A percentile compares a stretch with the other conserved stretches of the same genome.
Conservation (phyloP, 2,888 invertebrate species). For the Elysia crispata region DNA sequence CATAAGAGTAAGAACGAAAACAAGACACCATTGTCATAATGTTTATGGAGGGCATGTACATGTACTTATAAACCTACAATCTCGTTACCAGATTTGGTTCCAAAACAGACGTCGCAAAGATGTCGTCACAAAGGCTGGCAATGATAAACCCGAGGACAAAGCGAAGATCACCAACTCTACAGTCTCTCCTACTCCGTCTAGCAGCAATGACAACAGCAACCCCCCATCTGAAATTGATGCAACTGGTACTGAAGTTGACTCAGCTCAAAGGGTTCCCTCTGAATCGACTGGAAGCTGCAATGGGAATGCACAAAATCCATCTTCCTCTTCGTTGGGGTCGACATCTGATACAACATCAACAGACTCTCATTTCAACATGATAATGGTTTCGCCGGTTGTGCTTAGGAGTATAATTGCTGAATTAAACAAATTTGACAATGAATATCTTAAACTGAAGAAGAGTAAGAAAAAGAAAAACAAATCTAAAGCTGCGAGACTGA, state of each 20-base stretch:
- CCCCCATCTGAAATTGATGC: not conserved
- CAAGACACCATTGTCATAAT: too few relatives aligned
- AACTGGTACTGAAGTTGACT: not conserved
- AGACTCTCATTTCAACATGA: too few relatives aligned
- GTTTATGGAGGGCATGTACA: too few relatives aligned
- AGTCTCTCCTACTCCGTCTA: not conserved
- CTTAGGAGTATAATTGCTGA: slow-evolving; percentile 70
- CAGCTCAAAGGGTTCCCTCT: not conserved
- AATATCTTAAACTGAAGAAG: slow-evolving; percentile 61
- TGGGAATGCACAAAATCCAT: too few relatives aligned
- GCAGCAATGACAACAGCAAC: not conserved
- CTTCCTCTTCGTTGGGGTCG: not conserved
- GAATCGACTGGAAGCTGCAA: not conserved
- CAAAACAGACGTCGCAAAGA: slow-evolving; percentile 76
- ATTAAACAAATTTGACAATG: slow-evolving; percentile 65
- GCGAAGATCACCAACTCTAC: not conserved
- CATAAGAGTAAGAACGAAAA: too few relatives aligned
- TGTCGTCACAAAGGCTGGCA: slow-evolving; percentile 60
- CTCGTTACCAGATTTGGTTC: slow-evolving; percentile 73
- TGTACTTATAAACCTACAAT: not conserved
- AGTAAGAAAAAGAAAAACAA: slow-evolving; percentile 60
- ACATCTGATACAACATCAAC: not conserved
- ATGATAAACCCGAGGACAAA: slow-evolving; percentile 37
- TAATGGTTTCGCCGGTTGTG: slow-evolving; percentile 67
- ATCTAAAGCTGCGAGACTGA: slow-evolving; percentile 47